Conservation (phyloP, 2,888 invertebrate species). For the Ormyrus thymus region DNA sequence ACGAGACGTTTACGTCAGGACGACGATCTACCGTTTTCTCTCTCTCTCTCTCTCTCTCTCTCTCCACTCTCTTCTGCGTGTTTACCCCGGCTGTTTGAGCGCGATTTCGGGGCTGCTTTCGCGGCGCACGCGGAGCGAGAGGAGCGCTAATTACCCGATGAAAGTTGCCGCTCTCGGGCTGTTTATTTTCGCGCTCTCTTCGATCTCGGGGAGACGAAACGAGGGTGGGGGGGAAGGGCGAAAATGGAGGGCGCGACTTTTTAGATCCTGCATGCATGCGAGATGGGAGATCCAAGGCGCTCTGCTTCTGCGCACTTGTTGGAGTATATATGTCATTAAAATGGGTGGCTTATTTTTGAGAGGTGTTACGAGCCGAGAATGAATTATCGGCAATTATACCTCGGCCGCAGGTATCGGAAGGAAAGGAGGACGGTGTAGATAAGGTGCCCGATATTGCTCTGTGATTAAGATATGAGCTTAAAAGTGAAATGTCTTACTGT, state of each 20-base stretch:
- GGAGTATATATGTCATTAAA: background rate
- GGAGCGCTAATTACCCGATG: conserved; percentile 6
- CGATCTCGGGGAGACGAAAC: too few relatives aligned
- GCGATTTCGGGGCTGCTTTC: conserved; percentile 36
- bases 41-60: too few relatives aligned
- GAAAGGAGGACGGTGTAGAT: background rate
- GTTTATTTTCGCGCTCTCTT: background rate
- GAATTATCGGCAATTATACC: too few relatives aligned
- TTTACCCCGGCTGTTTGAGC: conserved; percentile 42
- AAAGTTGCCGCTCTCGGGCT: conserved; percentile 15
- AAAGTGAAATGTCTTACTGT: too few relatives aligned
- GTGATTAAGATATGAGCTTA: too few relatives aligned
- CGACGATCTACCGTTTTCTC: too few relatives aligned
- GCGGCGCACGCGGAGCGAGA: background rate
- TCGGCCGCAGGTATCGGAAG: too few relatives aligned
- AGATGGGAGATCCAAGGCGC: background rate
- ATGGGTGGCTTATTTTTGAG: too few relatives aligned
- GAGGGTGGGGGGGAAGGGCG: too few relatives aligned
- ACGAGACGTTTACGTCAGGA: conserved; percentile 1
- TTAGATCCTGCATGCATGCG: background rate
- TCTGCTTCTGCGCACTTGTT: background rate
- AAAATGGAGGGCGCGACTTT: conserved; percentile 34
- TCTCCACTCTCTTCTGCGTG: background rate
- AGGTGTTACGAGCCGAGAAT: too few relatives aligned
- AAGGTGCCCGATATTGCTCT: background rate